phyloP scores from a whole-genome alignment of 1,140 invertebrate genomes.

The Nomia melanderi region DNA sequence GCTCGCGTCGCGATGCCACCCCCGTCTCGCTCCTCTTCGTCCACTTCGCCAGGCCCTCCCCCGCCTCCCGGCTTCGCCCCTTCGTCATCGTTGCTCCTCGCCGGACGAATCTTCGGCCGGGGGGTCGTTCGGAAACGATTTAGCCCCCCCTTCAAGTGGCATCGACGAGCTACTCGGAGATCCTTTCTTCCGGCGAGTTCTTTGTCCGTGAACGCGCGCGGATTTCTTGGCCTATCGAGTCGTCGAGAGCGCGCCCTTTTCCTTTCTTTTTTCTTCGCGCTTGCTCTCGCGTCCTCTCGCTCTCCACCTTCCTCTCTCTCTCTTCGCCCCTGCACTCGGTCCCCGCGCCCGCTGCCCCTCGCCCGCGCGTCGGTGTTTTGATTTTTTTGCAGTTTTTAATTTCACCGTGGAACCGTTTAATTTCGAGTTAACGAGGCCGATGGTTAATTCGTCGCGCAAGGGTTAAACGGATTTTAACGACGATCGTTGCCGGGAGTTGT shows the following conservation, averaged over 20 bases:
- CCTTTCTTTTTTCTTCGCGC: background rate
- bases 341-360: too few species aligned
- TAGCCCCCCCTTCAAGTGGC: constrained; percentile 25
- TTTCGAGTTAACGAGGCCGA: constrained; percentile 46
- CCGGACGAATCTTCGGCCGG: constrained; percentile 7
- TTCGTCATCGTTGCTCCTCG: too few species aligned
- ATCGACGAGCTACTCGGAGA: constrained; percentile 22
- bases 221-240: constrained; percentile 21
- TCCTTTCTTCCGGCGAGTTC: background rate
- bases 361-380: too few species aligned
- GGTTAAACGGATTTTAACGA: constrained; percentile 51
- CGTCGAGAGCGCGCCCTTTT: background rate
- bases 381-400: constrained; percentile 19
- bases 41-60: too few species aligned
- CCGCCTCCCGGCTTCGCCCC: too few species aligned
- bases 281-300: background rate
- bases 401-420: constrained; percentile 32
- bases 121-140: constrained; percentile 35
- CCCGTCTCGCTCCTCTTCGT: background rate
- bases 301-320: background rate
- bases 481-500: constrained; percentile 42
- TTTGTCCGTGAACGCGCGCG: background rate
- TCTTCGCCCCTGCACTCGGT: background rate
- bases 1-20: constrained; percentile 35
- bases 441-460: constrained; percentile 46